Evolutionary conservation across 2,888 invertebrate species (phyloP).

Genomic region (Drosophila paracracens): DNA sequence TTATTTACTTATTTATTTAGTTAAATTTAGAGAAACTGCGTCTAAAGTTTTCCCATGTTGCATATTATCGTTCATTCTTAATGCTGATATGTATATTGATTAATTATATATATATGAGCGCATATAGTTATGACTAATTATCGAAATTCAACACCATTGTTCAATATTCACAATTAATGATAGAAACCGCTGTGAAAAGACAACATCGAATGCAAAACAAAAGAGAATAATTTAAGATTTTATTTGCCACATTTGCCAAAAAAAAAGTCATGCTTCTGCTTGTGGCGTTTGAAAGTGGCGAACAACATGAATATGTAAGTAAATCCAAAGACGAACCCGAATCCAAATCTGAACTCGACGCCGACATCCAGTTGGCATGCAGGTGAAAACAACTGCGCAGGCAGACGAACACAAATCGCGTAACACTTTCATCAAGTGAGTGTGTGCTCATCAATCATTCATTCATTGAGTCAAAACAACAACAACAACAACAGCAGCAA

Average conservation of each 20-base stretch:
- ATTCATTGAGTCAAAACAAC: constrained; percentile 17
- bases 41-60: neutral
- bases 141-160: constrained; percentile 38
- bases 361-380: constrained; percentile 1
- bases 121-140: constrained; percentile 12
- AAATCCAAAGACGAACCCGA: constrained; percentile 1
- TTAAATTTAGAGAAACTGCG: neutral
- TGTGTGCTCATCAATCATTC: constrained; percentile 61
- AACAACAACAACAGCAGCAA: neutral
- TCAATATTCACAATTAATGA: constrained; percentile 22
- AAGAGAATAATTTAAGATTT: constrained; percentile 49
- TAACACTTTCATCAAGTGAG: constrained; percentile 59
- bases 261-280: constrained; percentile 22
- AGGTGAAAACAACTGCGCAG: constrained; percentile 19
- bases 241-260: constrained; percentile 34
- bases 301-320: neutral
- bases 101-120: no score
- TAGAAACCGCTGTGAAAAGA: constrained; percentile 23
- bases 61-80: neutral
- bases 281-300: constrained; percentile 33
- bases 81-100: neutral
- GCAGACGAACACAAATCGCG: constrained; percentile 50
- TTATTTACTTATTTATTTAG: neutral
- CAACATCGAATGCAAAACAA: constrained; percentile 28
- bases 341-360: constrained; percentile 2